These are phyloP conservation scores for Schizothorax lantsangensis DNA, from an alignment of 2,797 vertebrate genomes.

Conservation along the genomic window DNA sequence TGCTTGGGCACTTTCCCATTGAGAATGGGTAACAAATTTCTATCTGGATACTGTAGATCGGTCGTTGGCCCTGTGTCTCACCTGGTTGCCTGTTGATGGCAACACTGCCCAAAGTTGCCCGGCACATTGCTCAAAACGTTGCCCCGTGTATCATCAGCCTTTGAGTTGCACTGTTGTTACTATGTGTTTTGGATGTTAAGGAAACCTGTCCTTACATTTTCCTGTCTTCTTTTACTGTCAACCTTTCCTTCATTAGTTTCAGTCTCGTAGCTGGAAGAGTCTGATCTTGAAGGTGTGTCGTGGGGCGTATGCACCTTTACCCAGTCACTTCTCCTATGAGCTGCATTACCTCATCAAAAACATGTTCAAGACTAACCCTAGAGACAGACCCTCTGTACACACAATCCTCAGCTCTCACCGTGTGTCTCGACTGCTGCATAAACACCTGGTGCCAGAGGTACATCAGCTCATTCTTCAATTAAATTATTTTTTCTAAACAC, in stretches of 20 bases:
- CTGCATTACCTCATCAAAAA: conserved; percentile 88
- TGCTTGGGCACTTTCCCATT: too few relatives aligned
- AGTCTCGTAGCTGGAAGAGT: conserved; percentile 92
- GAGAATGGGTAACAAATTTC: too few relatives aligned
- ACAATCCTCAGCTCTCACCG: conserved; percentile 86
- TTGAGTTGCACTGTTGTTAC: not conserved
- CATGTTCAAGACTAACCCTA: conserved; percentile 91
- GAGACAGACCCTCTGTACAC: conserved; percentile 85
- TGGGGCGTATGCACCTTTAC: conserved; percentile 85
- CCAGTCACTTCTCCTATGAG: conserved; percentile 85
- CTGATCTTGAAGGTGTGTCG: conserved; percentile 94
- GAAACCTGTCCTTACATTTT: not conserved
- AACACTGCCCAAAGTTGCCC: too few relatives aligned
- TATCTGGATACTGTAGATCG: too few relatives aligned
- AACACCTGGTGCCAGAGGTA: conserved; percentile 82
- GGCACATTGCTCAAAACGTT: too few relatives aligned
- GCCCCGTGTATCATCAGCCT: too few relatives aligned
- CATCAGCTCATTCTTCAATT: not conserved
- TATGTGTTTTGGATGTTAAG: not conserved
- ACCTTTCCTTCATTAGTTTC: conserved; percentile 79
- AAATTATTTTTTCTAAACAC: too few relatives aligned
- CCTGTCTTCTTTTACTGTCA: not conserved
- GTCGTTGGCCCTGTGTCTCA: too few relatives aligned
- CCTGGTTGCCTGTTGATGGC: too few relatives aligned
- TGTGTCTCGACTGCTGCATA: conserved; percentile 75